Conservation (phyloP, 2,113 vertebrate species). For the Stercorarius parasiticus region DNA sequence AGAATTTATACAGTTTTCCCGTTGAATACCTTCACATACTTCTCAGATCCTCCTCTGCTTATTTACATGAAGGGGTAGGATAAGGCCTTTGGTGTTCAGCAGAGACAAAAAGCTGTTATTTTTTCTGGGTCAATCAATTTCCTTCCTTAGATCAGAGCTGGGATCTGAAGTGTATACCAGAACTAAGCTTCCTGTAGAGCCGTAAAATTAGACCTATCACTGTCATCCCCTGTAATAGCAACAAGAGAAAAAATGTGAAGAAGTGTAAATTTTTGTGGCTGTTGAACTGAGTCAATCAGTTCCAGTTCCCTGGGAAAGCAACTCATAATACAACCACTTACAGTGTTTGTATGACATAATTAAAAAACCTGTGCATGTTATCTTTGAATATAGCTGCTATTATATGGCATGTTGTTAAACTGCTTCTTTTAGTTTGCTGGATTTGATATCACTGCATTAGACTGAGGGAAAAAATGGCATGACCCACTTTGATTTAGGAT, state of each 20-base stretch:
- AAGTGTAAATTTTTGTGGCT: conserved; percentile 15
- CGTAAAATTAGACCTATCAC: conserved; percentile 1
- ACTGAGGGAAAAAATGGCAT: neutral
- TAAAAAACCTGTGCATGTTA: neutral
- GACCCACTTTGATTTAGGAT: conserved; percentile 11
- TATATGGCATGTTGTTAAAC: neutral
- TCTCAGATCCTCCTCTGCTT: neutral
- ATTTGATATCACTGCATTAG: neutral
- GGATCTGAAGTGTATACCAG: conserved; percentile 15
- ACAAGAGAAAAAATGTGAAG: conserved; percentile 2
- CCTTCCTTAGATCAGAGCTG: conserved; percentile 32
- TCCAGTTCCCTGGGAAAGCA: neutral
- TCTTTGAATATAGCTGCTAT: neutral
- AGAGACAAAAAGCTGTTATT: conserved; percentile 23
- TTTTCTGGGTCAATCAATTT: conserved; percentile 63
- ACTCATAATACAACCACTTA: neutral
- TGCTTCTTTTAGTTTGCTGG: neutral
- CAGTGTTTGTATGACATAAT: neutral
- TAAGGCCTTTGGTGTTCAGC: conserved; percentile 20
- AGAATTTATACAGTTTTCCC: neutral
- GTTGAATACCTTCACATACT: neutral
- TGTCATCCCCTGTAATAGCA: neutral
- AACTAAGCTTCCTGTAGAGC: neutral
- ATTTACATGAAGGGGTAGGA: conserved; percentile 27
- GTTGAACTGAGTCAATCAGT: neutral